phyloP scores from a whole-genome alignment of 1,140 invertebrate species.

The Centruroides sculpturatus region DNA sequence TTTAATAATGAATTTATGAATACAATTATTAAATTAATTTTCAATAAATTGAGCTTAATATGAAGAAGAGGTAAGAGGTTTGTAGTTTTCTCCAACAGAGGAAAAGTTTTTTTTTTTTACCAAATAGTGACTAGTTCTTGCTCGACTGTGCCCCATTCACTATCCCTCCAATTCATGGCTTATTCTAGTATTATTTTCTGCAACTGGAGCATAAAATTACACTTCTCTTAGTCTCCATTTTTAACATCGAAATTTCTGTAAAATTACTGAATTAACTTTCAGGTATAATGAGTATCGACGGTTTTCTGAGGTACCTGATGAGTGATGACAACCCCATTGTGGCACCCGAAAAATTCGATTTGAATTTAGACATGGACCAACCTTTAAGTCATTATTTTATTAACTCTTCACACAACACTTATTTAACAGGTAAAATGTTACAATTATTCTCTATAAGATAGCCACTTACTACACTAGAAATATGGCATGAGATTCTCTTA shows the following conservation, averaged over 20 bases:
- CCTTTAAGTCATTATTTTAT: conserved; percentile 93
- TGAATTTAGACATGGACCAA: conserved; percentile 90
- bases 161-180: no score
- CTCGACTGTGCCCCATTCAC: no score
- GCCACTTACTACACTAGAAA: no score
- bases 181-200: not conserved
- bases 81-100: no score
- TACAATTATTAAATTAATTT: no score
- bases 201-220: not conserved
- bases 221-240: not conserved
- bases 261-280: not conserved
- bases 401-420: conserved; percentile 96
- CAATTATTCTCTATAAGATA: not conserved
- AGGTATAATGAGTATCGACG: conserved; percentile 64
- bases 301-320: conserved; percentile 87
- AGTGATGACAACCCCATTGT: conserved; percentile 90
- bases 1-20: no score
- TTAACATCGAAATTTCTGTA: not conserved
- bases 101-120: no score
- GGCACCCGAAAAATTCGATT: conserved; percentile 69
- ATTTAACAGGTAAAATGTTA: conserved; percentile 49
- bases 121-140: no score
- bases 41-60: no score
- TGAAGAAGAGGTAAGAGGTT: no score
- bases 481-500: not conserved